phyloP scores from a whole-genome alignment of 2,888 invertebrate genomes.

The Napeogenes sylphis region DNA sequence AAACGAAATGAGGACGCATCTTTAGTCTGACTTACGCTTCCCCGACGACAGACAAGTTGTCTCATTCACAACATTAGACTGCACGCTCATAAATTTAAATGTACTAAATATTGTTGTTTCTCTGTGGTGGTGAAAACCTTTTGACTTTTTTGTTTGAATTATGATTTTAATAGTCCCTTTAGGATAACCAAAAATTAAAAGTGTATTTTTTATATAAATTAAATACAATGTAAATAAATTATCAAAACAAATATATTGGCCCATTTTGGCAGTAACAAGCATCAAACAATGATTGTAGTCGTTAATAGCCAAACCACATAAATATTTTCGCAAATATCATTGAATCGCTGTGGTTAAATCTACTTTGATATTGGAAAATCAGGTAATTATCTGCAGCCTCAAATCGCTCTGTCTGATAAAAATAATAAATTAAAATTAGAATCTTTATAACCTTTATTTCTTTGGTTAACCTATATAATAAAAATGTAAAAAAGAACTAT shows the following conservation, averaged over 20 bases:
- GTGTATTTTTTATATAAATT: no score
- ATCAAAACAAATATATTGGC: not conserved
- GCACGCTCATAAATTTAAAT: conserved; percentile 21
- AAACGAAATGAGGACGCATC: conserved; percentile 69
- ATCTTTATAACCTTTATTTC: not conserved
- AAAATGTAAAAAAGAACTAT: no score
- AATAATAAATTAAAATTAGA: conserved; percentile 3
- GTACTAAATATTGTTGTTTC: not conserved
- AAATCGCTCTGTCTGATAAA: conserved; percentile 4
- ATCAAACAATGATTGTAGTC: no score
- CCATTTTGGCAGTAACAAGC: not conserved
- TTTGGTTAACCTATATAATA: no score
- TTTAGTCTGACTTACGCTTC: conserved; percentile 55
- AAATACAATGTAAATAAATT: not conserved
- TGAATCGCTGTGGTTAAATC: conserved; percentile 10
- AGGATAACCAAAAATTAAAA: no score
- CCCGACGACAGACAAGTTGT: conserved; percentile 44
- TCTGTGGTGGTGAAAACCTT: not conserved
- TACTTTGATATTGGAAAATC: conserved; percentile 12
- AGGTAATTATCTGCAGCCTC: conserved; percentile 15
- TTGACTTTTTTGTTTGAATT: no score
- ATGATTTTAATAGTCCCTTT: no score
- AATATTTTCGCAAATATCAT: conserved; percentile 17
- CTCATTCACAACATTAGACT: conserved; percentile 20
- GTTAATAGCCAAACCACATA: conserved; percentile 6